These are phyloP conservation scores for Embiotoca jacksoni DNA, from an alignment of 2,113 vertebrate genomes.

Conservation along the genomic window DNA sequence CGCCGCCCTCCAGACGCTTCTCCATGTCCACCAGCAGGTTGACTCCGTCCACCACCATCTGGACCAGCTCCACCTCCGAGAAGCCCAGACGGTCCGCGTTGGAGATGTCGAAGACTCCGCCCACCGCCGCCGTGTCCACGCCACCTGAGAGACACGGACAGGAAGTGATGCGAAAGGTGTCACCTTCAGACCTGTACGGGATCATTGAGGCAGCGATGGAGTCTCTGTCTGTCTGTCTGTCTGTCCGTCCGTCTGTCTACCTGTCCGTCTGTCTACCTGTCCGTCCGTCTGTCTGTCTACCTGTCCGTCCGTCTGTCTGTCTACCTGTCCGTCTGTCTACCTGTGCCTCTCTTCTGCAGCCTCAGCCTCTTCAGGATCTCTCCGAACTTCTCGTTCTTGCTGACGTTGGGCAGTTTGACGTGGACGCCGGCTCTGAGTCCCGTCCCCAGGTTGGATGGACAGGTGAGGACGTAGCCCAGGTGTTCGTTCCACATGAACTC, in stretches of 20 bases:
- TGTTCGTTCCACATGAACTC: slow-evolving; percentile 99
- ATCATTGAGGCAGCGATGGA: neutral
- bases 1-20: slow-evolving; percentile 91
- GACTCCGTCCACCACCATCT: slow-evolving; percentile 97
- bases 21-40: slow-evolving; percentile 95
- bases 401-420: slow-evolving; percentile 92
- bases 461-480: slow-evolving; percentile 94
- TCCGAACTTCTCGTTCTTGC: slow-evolving; percentile 92
- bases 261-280: neutral
- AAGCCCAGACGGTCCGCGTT: slow-evolving; percentile 96
- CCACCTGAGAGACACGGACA: slow-evolving; percentile 83
- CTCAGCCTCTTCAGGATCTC: slow-evolving; percentile 92
- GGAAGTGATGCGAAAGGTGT: neutral
- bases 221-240: neutral
- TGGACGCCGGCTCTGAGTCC: slow-evolving; percentile 95
- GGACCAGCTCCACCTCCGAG: slow-evolving; percentile 96
- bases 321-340: slow-evolving; percentile 65
- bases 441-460: slow-evolving; percentile 96
- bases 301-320: neutral
- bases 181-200: too few relatives aligned
- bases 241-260: neutral
- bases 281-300: neutral
- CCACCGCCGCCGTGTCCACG: slow-evolving; percentile 96
- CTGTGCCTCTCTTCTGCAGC: slow-evolving; percentile 97
- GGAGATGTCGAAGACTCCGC: slow-evolving; percentile 95